Conservation (phyloP, 2,888 invertebrate species). For the Aethes cnicana region DNA sequence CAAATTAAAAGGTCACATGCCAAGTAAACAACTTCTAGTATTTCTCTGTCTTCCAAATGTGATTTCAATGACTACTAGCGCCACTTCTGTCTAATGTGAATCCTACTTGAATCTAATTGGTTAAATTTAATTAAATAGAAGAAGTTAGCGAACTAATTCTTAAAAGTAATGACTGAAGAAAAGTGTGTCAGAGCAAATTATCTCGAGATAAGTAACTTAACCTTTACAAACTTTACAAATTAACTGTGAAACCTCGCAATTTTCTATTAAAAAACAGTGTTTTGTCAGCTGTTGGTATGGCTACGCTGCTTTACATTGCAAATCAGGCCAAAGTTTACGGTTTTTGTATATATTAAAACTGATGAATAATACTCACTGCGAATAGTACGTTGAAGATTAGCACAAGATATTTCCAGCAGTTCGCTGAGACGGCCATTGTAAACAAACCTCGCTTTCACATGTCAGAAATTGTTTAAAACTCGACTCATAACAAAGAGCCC, state of each 20-base stretch:
- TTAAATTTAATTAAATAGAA: conserved; percentile 33
- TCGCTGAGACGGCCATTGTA: conserved; percentile 74
- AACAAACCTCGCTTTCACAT: conserved; percentile 62
- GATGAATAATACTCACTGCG: conserved; percentile 62
- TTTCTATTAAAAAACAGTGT: conserved; percentile 1
- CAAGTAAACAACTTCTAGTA: neutral
- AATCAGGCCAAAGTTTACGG: conserved; percentile 14
- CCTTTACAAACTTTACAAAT: conserved; percentile 7
- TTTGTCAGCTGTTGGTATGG: conserved; percentile 23
- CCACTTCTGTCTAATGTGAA: conserved; percentile 32
- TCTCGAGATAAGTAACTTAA: conserved; percentile 16
- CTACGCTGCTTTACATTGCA: conserved; percentile 11
- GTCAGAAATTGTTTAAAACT: conserved; percentile 64
- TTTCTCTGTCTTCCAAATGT: conserved; percentile 27
- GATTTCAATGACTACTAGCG: conserved; percentile 37
- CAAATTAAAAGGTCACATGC: conserved; percentile 37
- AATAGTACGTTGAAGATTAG: conserved; percentile 74
- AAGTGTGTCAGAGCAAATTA: conserved; percentile 38
- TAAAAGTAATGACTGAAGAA: conserved; percentile 27
- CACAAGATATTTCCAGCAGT: conserved; percentile 79
- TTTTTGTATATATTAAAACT: conserved; percentile 15
- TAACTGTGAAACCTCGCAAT: neutral
- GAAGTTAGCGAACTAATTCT: conserved; percentile 26
- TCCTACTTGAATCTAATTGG: conserved; percentile 27
- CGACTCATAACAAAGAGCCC: conserved; percentile 70